Evolutionary conservation across 2,113 vertebrate species (phyloP).

Genomic region (Pygoscelis antarcticus): DNA sequence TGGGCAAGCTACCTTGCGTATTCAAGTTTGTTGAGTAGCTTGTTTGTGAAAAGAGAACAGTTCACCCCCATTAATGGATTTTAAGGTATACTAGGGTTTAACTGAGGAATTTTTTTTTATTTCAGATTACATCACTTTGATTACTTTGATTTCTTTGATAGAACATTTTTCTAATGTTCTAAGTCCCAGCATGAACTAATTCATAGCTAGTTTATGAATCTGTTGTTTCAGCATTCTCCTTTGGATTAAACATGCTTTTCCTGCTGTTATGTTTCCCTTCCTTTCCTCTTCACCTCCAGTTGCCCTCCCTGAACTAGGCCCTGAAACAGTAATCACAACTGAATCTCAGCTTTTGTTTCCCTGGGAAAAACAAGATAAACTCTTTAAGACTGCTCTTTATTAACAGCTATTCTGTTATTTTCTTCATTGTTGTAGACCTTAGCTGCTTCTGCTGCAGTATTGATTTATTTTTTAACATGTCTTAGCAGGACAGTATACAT

Average conservation of each 20-base stretch:
- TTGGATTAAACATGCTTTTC: not conserved
- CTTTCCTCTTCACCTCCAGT: not conserved
- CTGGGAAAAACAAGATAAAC: not conserved
- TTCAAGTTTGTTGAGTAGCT: not conserved
- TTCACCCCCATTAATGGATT: not conserved
- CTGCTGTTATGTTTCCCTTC: not conserved
- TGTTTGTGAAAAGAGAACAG: not conserved
- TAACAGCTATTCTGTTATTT: not conserved
- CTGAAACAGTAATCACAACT: not conserved
- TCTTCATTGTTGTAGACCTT: not conserved
- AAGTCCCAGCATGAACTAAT: not conserved
- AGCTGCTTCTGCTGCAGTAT: not conserved
- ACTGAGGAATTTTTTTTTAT: not conserved
- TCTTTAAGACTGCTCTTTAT: not conserved
- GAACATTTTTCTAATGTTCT: not conserved
- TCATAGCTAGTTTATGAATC: not conserved
- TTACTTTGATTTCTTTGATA: not conserved
- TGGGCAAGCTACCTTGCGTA: accelerated
- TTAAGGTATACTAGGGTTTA: not conserved
- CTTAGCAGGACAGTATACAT: not conserved
- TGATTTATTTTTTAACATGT: not conserved
- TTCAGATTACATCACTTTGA: not conserved
- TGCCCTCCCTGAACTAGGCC: not conserved
- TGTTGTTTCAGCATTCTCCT: not conserved
- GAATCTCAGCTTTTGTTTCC: not conserved